A percentile compares a stretch with the other conserved stretches of the same genome.
Conservation (phyloP, 1,140 invertebrate genomes). For the Diorhabda elongata region DNA sequence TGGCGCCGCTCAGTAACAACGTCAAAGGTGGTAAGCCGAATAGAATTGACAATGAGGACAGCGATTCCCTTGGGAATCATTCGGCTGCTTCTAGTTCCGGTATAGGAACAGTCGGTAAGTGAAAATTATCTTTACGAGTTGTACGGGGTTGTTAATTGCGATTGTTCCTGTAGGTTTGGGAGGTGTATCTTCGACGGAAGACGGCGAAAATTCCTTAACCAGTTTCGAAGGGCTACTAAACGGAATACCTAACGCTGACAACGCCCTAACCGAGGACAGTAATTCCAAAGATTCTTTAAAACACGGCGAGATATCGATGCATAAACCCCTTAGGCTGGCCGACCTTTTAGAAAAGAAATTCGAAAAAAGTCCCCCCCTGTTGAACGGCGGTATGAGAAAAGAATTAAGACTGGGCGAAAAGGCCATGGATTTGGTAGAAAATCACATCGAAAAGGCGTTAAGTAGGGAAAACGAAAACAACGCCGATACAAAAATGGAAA, state of each 20-base stretch:
- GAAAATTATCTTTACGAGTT: background rate
- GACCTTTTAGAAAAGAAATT: slow-evolving; percentile 65
- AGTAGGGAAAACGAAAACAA: slow-evolving; percentile 44
- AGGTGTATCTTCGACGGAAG: slow-evolving; percentile 51
- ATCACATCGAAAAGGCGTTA: slow-evolving; percentile 56
- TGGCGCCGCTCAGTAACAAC: slow-evolving; percentile 49
- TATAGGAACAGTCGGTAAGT: slow-evolving; percentile 46
- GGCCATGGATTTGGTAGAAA: slow-evolving; percentile 59
- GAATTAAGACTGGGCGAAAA: slow-evolving; percentile 59
- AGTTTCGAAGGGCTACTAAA: slow-evolving; percentile 61
- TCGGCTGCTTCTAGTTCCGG: slow-evolving; percentile 55
- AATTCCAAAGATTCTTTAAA: slow-evolving; percentile 55
- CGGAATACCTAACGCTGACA: slow-evolving; percentile 55
- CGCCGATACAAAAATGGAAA: slow-evolving; percentile 13
- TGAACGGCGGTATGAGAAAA: slow-evolving; percentile 58
- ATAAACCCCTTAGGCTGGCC: slow-evolving; percentile 58
- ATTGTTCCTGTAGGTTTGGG: slow-evolving; percentile 39
- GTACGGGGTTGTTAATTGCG: background rate
- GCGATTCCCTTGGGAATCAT: slow-evolving; percentile 55
- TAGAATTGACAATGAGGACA: slow-evolving; percentile 51
- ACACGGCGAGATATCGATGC: slow-evolving; percentile 40
- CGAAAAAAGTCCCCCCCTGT: slow-evolving; percentile 54
- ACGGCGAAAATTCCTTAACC: slow-evolving; percentile 58
- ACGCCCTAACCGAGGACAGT: slow-evolving; percentile 51
- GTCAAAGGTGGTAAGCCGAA: slow-evolving; percentile 29